Evolutionary conservation across 2,797 vertebrate genomes (phyloP), one percentile per base, ranked within the genome.

Genomic region (Odontamblyopus rebecca): DNA sequence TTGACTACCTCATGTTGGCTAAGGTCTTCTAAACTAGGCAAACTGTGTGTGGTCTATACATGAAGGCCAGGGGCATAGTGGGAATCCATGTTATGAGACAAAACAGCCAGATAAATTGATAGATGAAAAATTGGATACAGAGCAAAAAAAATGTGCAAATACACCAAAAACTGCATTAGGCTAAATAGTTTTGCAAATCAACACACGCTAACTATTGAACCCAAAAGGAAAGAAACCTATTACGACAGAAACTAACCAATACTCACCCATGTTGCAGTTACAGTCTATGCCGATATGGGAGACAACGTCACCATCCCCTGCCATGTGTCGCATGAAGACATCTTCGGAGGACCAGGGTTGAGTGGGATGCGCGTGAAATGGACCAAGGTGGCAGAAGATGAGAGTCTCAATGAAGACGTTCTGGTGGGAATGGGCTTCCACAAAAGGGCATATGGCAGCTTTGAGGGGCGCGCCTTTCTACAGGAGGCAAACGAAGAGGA

Each of bases 351-450:
- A 38, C 93, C 93, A 74, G 89, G 85, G 59, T 67, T 38, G 32
- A 79, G 89, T 51, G 95, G 92, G 72, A 91, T 94, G 67, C 94
- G 96, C 30, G 88, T 98, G 79, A 97, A 96, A 89, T 99, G 97
- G 98, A 35, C 32, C 32, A 35, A 35, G 32, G 32, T 35, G 32
- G 32, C 32, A 35, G 32, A 35, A 35, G 6, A 1, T 35, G 32
- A 35, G 81, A 85, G 94, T 74, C 88, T 92, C 79, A 78, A 73
- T 6, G 90, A 94, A 75, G 95, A 97, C 0, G 96, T 99, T 70
- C 89, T 97, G 67, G 79, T 95, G 62, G 93, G 93, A 26, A 96
- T 98, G 96, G 97, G 97, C 29, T 90, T 94, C 60, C 96, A 97
- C 87, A 93, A 86, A 82, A 96, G 93, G 86, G 92, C 85, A 75